A percentile compares a stretch with the other conserved stretches of the same genome.
Evolutionary conservation across 2,797 vertebrate genomes (phyloP).

Genomic region (Pyrocephalus nanus): DNA sequence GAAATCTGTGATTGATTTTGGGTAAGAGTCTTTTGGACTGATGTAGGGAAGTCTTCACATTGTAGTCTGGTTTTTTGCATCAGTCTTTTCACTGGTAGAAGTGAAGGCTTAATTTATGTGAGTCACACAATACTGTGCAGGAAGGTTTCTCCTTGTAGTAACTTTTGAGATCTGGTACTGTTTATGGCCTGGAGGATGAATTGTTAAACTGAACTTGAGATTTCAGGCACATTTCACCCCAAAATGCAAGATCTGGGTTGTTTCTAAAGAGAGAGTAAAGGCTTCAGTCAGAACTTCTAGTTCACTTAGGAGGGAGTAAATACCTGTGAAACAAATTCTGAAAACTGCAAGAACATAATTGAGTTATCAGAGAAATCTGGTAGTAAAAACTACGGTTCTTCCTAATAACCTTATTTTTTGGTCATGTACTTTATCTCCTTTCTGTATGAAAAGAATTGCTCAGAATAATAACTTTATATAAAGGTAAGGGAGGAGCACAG

Average conservation of each 20-base stretch:
- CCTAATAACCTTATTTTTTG: neutral
- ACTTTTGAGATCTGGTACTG: neutral
- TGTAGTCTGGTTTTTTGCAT: neutral
- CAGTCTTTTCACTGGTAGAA: neutral
- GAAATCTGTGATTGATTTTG: neutral
- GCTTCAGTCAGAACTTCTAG: neutral
- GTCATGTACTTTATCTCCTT: neutral
- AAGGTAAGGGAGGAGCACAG: neutral
- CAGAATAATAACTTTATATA: neutral
- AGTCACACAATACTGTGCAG: fast-evolving
- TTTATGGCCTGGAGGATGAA: neutral
- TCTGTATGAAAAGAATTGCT: neutral
- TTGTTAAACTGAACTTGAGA: neutral
- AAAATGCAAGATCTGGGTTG: neutral
- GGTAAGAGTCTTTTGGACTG: neutral
- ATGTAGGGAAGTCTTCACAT: neutral
- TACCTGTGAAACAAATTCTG: neutral
- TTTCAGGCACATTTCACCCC: neutral
- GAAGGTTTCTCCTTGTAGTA: neutral
- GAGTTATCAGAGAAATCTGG: neutral
- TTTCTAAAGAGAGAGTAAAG: neutral
- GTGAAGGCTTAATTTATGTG: neutral
- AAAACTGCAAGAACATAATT: neutral
- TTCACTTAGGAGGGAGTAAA: neutral
- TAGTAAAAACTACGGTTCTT: neutral